These are phyloP conservation scores for Caenorhabditis parvicauda DNA, from an alignment of 2,888 invertebrate species.

Conservation along the genomic window DNA sequence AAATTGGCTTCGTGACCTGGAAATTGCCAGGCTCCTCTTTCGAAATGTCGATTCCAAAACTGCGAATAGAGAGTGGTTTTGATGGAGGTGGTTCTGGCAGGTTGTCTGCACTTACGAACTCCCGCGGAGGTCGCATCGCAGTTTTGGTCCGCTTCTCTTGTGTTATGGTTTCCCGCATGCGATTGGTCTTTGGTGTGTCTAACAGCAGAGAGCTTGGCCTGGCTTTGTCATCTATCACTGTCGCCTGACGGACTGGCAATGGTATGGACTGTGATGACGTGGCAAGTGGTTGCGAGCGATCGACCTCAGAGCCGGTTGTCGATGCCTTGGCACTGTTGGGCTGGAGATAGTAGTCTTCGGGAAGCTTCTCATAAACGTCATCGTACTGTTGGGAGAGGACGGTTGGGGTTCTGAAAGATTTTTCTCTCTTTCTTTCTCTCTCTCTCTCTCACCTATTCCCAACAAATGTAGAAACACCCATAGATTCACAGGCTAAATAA, in stretches of 20 bases:
- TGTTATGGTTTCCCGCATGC: constrained; percentile 8
- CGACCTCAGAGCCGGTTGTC: too few species aligned
- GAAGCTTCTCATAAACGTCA: constrained; percentile 39
- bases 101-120: constrained; percentile 14
- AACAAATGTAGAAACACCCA: constrained; percentile 34
- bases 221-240: constrained; percentile 26
- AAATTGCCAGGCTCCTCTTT: constrained; percentile 21
- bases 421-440: too few species aligned
- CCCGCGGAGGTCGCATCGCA: constrained; percentile 11
- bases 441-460: too few species aligned
- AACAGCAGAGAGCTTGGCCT: constrained; percentile 9
- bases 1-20: too few species aligned
- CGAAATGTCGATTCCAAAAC: constrained; percentile 34
- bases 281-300: constrained; percentile 3
- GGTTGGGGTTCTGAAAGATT: constrained; percentile 26
- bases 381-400: constrained; percentile 29
- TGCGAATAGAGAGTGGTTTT: constrained; percentile 19
- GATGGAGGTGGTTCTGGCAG: constrained; percentile 21
- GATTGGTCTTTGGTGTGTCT: constrained; percentile 1
- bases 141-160: constrained; percentile 7
- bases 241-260: constrained; percentile 6
- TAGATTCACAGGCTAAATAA: constrained; percentile 36
- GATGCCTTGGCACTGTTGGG: constrained; percentile 39
- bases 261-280: constrained; percentile 26
- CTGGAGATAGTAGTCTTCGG: constrained; percentile 37